Evolutionary conservation across 2,888 invertebrate genomes (phyloP), one percentile per base, ranked within the genome.

Genomic region (Pristionchus fissidentatus): DNA sequence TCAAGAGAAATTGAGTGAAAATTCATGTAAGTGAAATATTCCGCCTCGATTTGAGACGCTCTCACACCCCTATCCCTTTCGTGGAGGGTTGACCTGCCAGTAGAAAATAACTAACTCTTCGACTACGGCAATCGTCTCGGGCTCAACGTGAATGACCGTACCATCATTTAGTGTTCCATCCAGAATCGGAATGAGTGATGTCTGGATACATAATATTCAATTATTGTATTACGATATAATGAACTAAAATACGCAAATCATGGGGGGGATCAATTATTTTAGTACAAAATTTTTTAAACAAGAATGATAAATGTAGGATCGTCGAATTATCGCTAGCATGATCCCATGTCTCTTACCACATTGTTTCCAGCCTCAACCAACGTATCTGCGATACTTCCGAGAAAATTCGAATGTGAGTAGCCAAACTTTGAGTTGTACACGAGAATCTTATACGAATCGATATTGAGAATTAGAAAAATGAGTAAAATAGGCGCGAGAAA

Each of bases 371-470:
- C 87, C 49, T 85, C 84, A 3, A 85, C 83, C 0, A 87, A 55
- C 32, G 85, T 84, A 83, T 87, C 87, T 3, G 87, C 84, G 22
- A 87, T 85, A 32, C 85, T 86, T 7, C 87, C 87, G 10, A 87
- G 78, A 35, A 85, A 87, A n/a, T 86, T 85, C 0, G 85, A 84
- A 55, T 87, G 87, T 78, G 86, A 86, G 8, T 86, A 84, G 41
- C 87, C 87, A 43, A 83, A 85, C 35, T 83, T 85, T 19, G 87
- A 86, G 62, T 85, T 85, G 85, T 84, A 87, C 4, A 87, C 84
- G 0, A 87, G 78, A 10, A 86, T 85, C 60, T 87, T 87, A 41
- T 86, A 86, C 29, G 73, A 38, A 2, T 60, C 60, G 10, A 19
- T 60, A n/a, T n/a, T n/a, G n/a, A 10, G 32, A 22, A 22, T 10